phyloP scores from a whole-genome alignment of 2,888 invertebrate genomes.

The Serrognathus titanus region DNA sequence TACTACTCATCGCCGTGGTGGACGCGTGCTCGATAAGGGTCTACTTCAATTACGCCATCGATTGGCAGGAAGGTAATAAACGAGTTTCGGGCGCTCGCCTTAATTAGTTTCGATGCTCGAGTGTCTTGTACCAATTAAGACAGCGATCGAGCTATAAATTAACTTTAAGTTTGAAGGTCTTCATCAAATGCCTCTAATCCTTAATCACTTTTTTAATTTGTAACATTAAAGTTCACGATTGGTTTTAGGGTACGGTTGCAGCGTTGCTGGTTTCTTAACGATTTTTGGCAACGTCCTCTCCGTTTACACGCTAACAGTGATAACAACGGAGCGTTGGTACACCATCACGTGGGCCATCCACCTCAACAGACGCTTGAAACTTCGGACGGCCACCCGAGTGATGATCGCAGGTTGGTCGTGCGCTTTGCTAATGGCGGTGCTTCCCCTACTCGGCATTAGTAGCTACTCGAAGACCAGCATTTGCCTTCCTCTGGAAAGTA shows the following conservation, averaged over 20 bases:
- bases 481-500: constrained; percentile 62
- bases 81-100: too few species aligned
- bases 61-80: constrained; percentile 60
- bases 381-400: constrained; percentile 55
- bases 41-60: constrained; percentile 65
- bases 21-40: constrained; percentile 62
- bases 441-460: constrained; percentile 62
- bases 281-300: constrained; percentile 63
- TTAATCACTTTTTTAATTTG: not conserved
- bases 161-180: not conserved
- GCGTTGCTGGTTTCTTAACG: constrained; percentile 62
- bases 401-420: constrained; percentile 61
- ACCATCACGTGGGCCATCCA: constrained; percentile 62
- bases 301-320: constrained; percentile 63
- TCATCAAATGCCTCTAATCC: not conserved
- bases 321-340: constrained; percentile 60
- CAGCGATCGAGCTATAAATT: too few species aligned
- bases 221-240: not conserved
- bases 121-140: too few species aligned
- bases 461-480: constrained; percentile 65
- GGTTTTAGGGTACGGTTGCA: constrained; percentile 55
- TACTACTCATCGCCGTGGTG: constrained; percentile 59
- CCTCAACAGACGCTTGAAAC: constrained; percentile 57
- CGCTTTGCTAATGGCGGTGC: constrained; percentile 55
- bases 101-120: too few species aligned